phyloP scores from a whole-genome alignment of 2,888 invertebrate genomes.

The Nomada lathburiana region DNA sequence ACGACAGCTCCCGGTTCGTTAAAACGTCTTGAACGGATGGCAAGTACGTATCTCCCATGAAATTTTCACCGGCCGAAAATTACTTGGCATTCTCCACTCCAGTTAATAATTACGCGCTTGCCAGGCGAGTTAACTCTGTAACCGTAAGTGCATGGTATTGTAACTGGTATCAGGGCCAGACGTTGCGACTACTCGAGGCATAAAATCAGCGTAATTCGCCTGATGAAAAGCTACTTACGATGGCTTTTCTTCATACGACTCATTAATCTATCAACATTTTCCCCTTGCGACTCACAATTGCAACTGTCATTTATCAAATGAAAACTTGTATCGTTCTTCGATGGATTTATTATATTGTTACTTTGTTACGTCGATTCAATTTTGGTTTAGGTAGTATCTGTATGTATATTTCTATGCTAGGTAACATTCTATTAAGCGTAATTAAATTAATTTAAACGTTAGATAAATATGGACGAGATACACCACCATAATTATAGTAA shows the following conservation, averaged over 20 bases:
- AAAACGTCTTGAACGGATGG: slow-evolving; percentile 63
- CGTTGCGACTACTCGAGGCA: slow-evolving; percentile 43
- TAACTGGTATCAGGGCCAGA: slow-evolving; percentile 50
- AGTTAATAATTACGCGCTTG: slow-evolving; percentile 67
- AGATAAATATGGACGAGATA: too few species aligned
- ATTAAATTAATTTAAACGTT: too few species aligned
- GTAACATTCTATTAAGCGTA: too few species aligned
- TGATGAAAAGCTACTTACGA: slow-evolving; percentile 28
- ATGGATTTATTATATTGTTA: too few species aligned
- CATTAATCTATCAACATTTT: slow-evolving; percentile 9
- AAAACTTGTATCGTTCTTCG: too few species aligned
- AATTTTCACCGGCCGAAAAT: slow-evolving; percentile 68
- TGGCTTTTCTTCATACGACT: background rate
- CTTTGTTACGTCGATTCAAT: too few species aligned
- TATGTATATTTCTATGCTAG: too few species aligned
- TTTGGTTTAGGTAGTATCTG: too few species aligned
- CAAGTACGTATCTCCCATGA: slow-evolving; percentile 60
- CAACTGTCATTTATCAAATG: too few species aligned
- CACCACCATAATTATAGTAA: too few species aligned
- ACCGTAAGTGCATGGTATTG: slow-evolving; percentile 64
- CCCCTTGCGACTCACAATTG: background rate
- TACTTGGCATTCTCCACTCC: slow-evolving; percentile 66
- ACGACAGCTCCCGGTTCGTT: slow-evolving; percentile 66
- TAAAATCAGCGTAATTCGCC: slow-evolving; percentile 49
- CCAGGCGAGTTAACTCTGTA: slow-evolving; percentile 62